Conservation (phyloP, 1,140 invertebrate genomes). For the Babylonia areolata region DNA sequence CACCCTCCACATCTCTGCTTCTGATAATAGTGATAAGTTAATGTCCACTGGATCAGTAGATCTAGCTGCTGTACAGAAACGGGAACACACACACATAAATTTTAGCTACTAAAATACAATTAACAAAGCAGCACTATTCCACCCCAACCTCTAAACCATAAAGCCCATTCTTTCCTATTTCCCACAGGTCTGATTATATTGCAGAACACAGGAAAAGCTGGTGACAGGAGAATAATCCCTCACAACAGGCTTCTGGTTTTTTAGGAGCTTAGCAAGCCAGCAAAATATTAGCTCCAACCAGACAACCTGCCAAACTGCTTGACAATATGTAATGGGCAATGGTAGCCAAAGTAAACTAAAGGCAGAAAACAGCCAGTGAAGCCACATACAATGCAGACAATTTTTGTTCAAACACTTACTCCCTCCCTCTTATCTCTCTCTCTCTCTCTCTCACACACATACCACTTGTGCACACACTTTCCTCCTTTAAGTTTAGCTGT, state of each 20-base stretch:
- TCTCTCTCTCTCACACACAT: neutral
- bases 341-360: neutral
- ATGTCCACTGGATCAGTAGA: too few species aligned
- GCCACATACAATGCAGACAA: neutral
- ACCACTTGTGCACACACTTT: neutral
- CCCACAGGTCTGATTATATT: too few species aligned
- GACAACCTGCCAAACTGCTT: neutral
- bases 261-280: neutral
- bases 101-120: too few species aligned
- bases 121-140: too few species aligned
- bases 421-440: neutral
- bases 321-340: neutral
- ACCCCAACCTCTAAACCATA: too few species aligned
- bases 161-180: too few species aligned
- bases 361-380: neutral
- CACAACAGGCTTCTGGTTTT: neutral
- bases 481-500: neutral
- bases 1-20: too few species aligned
- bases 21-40: too few species aligned
- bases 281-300: neutral
- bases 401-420: neutral
- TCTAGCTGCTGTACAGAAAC: too few species aligned
- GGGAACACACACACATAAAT: too few species aligned
- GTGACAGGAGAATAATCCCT: neutral
- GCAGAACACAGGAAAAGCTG: neutral